A percentile compares a stretch with the other conserved stretches of the same genome.
Conservation (phyloP, 2,113 vertebrate species). For the Orcinus orca region DNA sequence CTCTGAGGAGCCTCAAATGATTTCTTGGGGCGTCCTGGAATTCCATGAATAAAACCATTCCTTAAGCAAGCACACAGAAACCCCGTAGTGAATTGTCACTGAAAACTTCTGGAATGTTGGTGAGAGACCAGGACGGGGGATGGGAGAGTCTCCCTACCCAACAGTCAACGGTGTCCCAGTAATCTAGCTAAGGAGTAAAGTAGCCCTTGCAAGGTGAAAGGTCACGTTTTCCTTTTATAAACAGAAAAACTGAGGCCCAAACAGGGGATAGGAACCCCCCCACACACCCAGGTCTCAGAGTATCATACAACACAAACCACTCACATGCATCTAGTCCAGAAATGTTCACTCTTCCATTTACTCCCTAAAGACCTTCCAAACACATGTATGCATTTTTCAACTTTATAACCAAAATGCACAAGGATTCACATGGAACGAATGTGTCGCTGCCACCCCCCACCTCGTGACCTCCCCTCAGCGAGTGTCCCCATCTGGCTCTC, state of each 20-base stretch:
- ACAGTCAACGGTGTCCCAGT: rapidly evolving
- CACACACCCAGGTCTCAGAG: no score
- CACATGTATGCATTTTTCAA: rapidly evolving
- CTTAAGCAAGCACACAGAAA: rapidly evolving
- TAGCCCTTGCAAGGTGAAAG: rapidly evolving
- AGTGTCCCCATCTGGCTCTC: rapidly evolving
- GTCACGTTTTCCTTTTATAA: neutral
- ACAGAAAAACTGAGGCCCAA: neutral
- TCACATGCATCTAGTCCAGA: rapidly evolving
- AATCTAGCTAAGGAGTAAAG: rapidly evolving
- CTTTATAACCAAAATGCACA: rapidly evolving
- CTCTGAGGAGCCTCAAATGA: no score
- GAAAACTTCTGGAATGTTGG: rapidly evolving
- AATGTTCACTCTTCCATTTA: rapidly evolving
- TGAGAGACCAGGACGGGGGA: rapidly evolving
- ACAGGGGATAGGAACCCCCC: no score
- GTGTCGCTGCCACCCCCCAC: rapidly evolving
- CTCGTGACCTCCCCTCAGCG: rapidly evolving
- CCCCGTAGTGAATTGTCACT: rapidly evolving
- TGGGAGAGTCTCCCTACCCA: rapidly evolving
- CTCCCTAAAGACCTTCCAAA: neutral
- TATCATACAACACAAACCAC: rapidly evolving
- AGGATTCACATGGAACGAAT: rapidly evolving
- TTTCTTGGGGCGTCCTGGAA: neutral
- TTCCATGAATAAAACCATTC: neutral